phyloP scores from a whole-genome alignment of 2,113 vertebrate genomes.

The Lagopus leucura region DNA sequence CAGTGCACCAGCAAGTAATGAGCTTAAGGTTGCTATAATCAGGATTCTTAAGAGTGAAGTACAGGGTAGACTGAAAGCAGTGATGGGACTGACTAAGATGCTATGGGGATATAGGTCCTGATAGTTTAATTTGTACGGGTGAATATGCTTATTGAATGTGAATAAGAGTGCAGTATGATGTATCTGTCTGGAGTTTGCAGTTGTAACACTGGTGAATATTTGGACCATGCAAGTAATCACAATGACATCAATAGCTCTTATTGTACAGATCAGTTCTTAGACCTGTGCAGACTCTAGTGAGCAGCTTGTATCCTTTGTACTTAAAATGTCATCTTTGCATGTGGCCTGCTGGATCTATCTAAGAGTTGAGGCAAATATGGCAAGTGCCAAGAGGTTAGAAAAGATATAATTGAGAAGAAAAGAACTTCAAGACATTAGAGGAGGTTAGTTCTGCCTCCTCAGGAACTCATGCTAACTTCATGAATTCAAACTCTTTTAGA shows the following conservation, averaged over 20 bases:
- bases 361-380: not conserved
- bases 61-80: not conserved
- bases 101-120: not conserved
- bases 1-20: not conserved
- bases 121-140: not conserved
- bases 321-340: slow-evolving; percentile 4
- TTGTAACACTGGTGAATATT: not conserved
- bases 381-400: not conserved
- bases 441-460: not conserved
- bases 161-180: not conserved
- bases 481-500: not conserved
- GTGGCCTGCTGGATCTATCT: not conserved
- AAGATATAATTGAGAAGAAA: slow-evolving; percentile 8
- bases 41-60: not conserved
- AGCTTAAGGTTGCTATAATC: not conserved
- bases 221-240: not conserved
- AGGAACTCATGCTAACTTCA: not conserved
- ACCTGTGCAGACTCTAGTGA: not conserved
- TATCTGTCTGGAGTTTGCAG: not conserved
- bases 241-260: not conserved
- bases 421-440: not conserved
- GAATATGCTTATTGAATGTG: not conserved
- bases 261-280: not conserved
- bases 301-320: not conserved
- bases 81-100: not conserved